Conservation (phyloP, 2,797 vertebrate species). For the Muraenolepis orangiensis region DNA sequence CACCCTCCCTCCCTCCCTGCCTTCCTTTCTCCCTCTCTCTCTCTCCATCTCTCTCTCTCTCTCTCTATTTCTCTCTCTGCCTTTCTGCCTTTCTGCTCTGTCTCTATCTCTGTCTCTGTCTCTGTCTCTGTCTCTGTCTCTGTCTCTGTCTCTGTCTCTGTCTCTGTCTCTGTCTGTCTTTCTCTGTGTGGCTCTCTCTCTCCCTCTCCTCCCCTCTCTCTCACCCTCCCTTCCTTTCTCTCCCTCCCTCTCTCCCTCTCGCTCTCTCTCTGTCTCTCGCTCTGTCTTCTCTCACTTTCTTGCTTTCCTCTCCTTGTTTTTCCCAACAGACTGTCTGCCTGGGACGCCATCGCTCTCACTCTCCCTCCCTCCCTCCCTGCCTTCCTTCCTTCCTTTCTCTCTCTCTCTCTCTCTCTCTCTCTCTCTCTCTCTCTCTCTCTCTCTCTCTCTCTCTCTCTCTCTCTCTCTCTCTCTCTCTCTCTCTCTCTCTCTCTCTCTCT, state of each 20-base stretch:
- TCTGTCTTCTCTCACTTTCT: background rate
- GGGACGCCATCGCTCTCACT: no score
- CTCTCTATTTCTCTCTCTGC: background rate
- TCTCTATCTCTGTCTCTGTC: background rate
- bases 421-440: background rate
- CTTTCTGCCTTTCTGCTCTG: no score
- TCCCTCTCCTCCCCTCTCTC: no score
- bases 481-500: background rate
- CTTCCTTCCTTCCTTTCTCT: background rate
- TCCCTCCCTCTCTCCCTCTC: background rate
- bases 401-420: conserved; percentile 1
- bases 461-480: background rate
- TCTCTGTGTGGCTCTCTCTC: no score
- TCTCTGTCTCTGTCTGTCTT: no score
- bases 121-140: no score
- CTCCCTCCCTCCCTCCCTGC: conserved; percentile 3
- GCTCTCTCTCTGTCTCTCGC: background rate
- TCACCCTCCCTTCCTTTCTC: no score
- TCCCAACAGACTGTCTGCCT: no score
- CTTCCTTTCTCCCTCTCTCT: background rate
- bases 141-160: no score
- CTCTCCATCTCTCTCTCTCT: background rate
- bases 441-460: background rate
- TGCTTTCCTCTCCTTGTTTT: no score
- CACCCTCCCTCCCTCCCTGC: background rate